Percentiles rank a stretch among this genome's conserved stretches.
Conservation (phyloP, 2,797 vertebrate genomes). For the Lepus oiostolus region DNA sequence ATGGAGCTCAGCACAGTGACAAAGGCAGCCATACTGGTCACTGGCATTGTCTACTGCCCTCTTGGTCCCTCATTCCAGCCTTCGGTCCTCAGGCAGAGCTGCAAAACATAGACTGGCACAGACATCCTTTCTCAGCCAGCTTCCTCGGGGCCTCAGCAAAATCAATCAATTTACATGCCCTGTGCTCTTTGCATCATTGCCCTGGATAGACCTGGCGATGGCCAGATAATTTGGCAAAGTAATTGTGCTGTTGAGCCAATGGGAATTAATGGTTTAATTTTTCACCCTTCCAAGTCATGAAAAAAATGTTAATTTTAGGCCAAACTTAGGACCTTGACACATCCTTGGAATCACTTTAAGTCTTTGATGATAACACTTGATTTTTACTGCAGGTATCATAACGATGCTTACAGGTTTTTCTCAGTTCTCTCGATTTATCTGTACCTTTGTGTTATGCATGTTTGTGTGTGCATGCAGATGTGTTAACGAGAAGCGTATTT, state of each 20-base stretch:
- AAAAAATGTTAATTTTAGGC: background rate
- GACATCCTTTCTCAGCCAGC: background rate
- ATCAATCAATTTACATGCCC: background rate
- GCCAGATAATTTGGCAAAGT: background rate
- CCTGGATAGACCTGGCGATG: background rate
- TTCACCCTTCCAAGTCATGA: constrained; percentile 34
- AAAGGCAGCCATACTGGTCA: background rate
- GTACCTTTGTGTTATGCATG: background rate
- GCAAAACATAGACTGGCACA: background rate
- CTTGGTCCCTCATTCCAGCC: background rate
- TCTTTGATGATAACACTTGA: background rate
- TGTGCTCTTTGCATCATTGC: background rate
- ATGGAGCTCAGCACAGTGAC: background rate
- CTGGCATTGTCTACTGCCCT: background rate
- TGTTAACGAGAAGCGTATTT: background rate
- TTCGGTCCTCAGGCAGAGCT: background rate
- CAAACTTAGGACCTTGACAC: background rate
- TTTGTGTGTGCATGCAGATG: background rate
- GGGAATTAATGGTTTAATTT: background rate
- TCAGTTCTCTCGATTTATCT: background rate
- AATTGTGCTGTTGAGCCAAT: background rate
- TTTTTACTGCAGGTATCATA: background rate
- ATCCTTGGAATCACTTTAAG: background rate
- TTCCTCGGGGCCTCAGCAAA: background rate
- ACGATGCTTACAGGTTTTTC: background rate